These are phyloP conservation scores for Podarcis lilfordi DNA, from an alignment of 2,797 vertebrate species.

Conservation along the genomic window DNA sequence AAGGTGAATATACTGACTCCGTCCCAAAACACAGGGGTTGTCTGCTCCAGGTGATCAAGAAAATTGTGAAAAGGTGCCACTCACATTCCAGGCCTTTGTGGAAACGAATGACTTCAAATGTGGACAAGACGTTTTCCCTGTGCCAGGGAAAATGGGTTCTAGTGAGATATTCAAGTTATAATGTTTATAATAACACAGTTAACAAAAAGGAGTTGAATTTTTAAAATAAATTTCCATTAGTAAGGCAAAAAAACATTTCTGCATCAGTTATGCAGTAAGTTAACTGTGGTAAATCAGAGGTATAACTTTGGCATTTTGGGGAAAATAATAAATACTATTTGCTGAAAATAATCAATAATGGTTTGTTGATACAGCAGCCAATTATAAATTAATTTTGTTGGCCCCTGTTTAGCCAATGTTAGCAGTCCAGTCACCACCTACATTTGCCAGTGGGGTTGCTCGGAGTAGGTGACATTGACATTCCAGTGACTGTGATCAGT, in stretches of 20 bases:
- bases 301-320: constrained; percentile 42
- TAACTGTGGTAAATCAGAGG: constrained; percentile 7
- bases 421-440: not conserved
- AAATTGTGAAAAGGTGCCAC: constrained; percentile 54
- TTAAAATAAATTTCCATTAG: constrained; percentile 54
- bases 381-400: constrained; percentile 27
- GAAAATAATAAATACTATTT: constrained; percentile 28
- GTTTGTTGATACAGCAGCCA: constrained; percentile 23
- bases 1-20: constrained; percentile 42
- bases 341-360: constrained; percentile 41
- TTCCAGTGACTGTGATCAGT: constrained; percentile 20
- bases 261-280: constrained; percentile 30
- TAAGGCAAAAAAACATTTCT: constrained; percentile 50
- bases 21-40: constrained; percentile 66
- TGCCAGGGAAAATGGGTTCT: not conserved
- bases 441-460: not conserved
- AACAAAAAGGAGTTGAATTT: not conserved
- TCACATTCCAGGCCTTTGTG: constrained; percentile 62
- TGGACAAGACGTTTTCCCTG: constrained; percentile 55
- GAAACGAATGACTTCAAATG: constrained; percentile 46
- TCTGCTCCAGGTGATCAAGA: constrained; percentile 51
- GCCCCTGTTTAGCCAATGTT: not conserved
- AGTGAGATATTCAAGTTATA: not conserved
- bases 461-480: constrained; percentile 33
- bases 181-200: not conserved